Evolutionary conservation across 2,797 vertebrate species (phyloP).

Genomic region (Crossoptilon crossoptilon): DNA sequence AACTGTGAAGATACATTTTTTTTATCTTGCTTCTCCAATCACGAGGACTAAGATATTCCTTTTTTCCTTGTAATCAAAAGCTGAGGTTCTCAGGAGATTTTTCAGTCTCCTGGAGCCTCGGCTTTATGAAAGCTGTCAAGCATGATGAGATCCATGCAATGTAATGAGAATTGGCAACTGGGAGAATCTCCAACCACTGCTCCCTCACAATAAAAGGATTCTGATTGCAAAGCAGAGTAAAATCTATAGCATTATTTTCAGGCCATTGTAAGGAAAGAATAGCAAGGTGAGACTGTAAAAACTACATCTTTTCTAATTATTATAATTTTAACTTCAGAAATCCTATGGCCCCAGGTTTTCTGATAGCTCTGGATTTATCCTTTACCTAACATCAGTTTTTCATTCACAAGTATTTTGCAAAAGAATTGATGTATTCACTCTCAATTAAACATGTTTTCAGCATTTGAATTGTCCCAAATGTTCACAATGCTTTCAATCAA

Average conservation of each 20-base stretch:
- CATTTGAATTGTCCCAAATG: neutral
- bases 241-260: neutral
- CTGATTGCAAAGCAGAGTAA: neutral
- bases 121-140: conserved; percentile 33
- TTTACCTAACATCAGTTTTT: neutral
- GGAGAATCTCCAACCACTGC: neutral
- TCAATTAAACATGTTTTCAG: neutral
- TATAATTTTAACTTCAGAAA: neutral
- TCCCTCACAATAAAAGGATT: neutral
- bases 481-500: neutral
- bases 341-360: neutral
- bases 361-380: conserved; percentile 5
- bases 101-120: neutral
- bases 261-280: neutral
- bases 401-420: conserved; percentile 29
- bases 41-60: neutral
- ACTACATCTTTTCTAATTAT: neutral
- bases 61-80: conserved; percentile 44
- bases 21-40: neutral
- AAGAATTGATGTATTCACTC: neutral
- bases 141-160: neutral
- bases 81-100: conserved; percentile 7
- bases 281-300: neutral
- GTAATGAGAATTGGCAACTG: neutral
- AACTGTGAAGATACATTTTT: neutral